Evolutionary conservation across 2,888 invertebrate species (phyloP).

Genomic region (Scaptomyza tumidula): DNA sequence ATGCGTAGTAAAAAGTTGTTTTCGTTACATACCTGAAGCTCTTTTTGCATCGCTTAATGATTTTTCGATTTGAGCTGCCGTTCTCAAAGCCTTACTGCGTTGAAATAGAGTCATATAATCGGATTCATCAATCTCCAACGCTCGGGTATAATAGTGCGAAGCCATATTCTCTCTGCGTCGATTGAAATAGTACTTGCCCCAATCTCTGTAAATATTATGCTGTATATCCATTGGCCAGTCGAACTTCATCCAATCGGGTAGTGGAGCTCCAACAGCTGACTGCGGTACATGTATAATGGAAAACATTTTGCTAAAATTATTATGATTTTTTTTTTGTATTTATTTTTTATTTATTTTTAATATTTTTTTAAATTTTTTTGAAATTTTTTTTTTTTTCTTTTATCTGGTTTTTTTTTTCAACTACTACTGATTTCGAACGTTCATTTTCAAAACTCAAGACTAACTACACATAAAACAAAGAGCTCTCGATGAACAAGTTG

Average conservation of each 20-base stretch:
- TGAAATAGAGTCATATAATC: conserved; percentile 76
- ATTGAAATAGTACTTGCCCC: conserved; percentile 81
- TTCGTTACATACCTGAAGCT: conserved; percentile 71
- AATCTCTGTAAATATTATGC: conserved; percentile 81
- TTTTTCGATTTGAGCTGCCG: conserved; percentile 67
- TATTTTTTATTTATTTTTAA: neutral
- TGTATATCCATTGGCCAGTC: conserved; percentile 74
- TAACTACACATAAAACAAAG: neutral
- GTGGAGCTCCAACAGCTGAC: neutral
- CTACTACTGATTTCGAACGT: neutral
- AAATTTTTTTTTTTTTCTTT: neutral
- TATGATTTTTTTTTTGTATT: neutral
- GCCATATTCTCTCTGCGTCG: conserved; percentile 80
- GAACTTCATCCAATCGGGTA: conserved; percentile 70
- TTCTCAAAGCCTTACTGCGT: conserved; percentile 68
- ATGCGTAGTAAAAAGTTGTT: no score
- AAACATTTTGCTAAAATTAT: conserved; percentile 14
- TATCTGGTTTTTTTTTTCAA: neutral
- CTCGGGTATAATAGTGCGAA: conserved; percentile 76
- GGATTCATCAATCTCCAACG: conserved; percentile 64
- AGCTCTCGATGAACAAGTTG: conserved; percentile 3
- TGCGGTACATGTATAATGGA: neutral
- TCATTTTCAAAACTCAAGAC: neutral
- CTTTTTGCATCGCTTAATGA: conserved; percentile 73
- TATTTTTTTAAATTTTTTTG: conserved; percentile 5